Base-by-base conservation (phyloP, 2,888 invertebrate species). In the Elmis aenea region DNA sequence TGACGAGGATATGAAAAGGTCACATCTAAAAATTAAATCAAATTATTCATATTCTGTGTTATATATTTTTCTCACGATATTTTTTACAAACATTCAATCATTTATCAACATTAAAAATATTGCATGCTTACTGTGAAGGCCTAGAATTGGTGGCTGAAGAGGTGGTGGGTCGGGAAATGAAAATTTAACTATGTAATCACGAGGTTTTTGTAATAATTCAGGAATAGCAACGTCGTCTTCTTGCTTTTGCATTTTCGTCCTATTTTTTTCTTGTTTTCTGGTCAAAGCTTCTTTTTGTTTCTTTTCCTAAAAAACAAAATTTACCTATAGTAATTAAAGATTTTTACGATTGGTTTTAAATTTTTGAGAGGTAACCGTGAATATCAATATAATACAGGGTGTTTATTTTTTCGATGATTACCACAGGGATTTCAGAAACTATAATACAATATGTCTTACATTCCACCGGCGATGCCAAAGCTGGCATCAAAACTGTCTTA, bases 151-250 rank as follows among this genome's bases (percentile, higher is more conserved):
- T 18, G 99, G 97, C 65, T 92, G 94, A 28, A 99, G 71, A 25
- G 93, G 92, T 26, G 96, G 85, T 13, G 99, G 96, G 67, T 94
- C 92, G 1, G 97, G 99, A 71, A 99, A 99, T 43, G 82, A 81
- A 72, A 99, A 99, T 72, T 97, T 99, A 48, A 99, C 99, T 51
- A 91, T 75, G 67, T 99, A 99, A 51, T 99, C 99, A 65, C 85
- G 88, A 8, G 96, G 97, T 52, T 81, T 83, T 57, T 87, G 84
- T 45, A 99, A 68, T 32, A 99, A 68, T 62, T 92, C 89, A 3
- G 83, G 77, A 1, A 86, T 83, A n/a, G 85, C 83, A 29, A 74
- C 75, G 30, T 87, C 85, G 33, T 89, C 87, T 34, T 88, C 91
- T 50, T 82, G 80, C 50, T 85, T 83, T 59, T 84, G 83, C 30